A percentile compares a stretch with the other conserved stretches of the same genome.
These are phyloP conservation scores for Laupala kohalensis DNA, from an alignment of 1,140 invertebrate species.

Conservation along the genomic window DNA sequence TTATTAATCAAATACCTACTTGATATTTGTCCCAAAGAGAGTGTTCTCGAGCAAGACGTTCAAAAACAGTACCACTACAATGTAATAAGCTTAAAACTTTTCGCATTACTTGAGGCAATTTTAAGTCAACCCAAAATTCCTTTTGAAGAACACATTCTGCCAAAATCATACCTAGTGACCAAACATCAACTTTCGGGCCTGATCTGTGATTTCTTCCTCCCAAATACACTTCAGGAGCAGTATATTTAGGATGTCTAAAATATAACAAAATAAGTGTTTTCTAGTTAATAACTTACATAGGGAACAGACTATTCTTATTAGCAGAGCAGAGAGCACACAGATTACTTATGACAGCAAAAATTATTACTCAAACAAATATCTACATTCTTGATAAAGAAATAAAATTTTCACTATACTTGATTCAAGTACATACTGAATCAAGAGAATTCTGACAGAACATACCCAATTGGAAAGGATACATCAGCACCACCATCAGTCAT, in stretches of 20 bases:
- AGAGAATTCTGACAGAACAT: slow-evolving; percentile 23
- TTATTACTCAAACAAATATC: too few species aligned
- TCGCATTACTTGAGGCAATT: slow-evolving; percentile 54
- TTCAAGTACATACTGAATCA: background rate
- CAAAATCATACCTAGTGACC: slow-evolving; percentile 81
- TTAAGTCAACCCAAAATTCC: slow-evolving; percentile 54
- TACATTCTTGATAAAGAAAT: background rate
- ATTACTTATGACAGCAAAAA: background rate
- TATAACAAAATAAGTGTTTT: slow-evolving; percentile 14
- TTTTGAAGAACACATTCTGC: slow-evolving; percentile 53
- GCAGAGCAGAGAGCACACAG: background rate
- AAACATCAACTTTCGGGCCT: slow-evolving; percentile 69
- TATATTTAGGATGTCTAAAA: slow-evolving; percentile 58
- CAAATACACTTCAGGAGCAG: slow-evolving; percentile 73
- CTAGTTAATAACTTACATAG: background rate
- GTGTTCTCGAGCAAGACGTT: slow-evolving; percentile 63
- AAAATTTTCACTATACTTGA: background rate
- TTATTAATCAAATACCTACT: slow-evolving; percentile 28
- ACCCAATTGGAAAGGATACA: slow-evolving; percentile 88
- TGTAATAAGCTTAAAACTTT: slow-evolving; percentile 60
- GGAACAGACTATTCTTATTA: background rate
- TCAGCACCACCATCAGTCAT: slow-evolving; percentile 75
- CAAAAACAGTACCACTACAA: slow-evolving; percentile 44
- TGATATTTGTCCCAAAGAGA: slow-evolving; percentile 49
- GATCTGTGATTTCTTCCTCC: slow-evolving; percentile 28